Evolutionary conservation across 2,888 invertebrate genomes (phyloP).

Genomic region (Dynastes hyllus): DNA sequence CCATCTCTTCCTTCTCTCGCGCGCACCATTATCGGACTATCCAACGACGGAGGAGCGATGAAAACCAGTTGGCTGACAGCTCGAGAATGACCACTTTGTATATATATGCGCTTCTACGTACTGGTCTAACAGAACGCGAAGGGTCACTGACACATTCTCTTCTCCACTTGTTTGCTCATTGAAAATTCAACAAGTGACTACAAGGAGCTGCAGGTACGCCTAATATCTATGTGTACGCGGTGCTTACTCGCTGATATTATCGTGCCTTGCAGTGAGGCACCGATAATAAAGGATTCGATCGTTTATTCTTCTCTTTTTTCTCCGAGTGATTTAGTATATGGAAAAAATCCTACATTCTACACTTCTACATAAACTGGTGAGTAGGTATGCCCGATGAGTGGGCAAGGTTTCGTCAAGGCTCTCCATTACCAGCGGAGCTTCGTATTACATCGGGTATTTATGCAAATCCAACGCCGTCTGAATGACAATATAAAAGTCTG

Average conservation of each 20-base stretch:
- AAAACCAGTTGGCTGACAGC: conserved; percentile 30
- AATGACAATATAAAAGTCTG: conserved; percentile 29
- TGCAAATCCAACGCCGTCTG: conserved; percentile 35
- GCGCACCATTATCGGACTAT: conserved; percentile 14
- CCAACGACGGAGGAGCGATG: background rate
- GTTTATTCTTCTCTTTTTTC: background rate
- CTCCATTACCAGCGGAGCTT: conserved; percentile 12
- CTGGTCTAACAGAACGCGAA: conserved; percentile 24
- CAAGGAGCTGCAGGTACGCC: conserved; percentile 22
- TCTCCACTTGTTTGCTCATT: conserved; percentile 40
- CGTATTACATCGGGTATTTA: conserved; percentile 31
- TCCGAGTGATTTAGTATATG: conserved; percentile 8
- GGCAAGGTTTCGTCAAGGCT: conserved; percentile 42
- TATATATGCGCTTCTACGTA: conserved; percentile 25
- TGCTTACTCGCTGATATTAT: conserved; percentile 8
- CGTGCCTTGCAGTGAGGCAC: conserved; percentile 19
- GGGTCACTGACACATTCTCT: conserved; percentile 38
- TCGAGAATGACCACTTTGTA: conserved; percentile 30
- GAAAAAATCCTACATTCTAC: conserved; percentile 1
- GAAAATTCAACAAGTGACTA: conserved; percentile 37
- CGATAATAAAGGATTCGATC: conserved; percentile 29
- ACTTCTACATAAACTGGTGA: too few species aligned
- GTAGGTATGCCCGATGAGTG: background rate
- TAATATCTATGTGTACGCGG: conserved; percentile 27
- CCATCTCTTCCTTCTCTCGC: background rate